Base-by-base conservation (phyloP, 2,113 vertebrate genomes). In the Parotia lawesii region DNA sequence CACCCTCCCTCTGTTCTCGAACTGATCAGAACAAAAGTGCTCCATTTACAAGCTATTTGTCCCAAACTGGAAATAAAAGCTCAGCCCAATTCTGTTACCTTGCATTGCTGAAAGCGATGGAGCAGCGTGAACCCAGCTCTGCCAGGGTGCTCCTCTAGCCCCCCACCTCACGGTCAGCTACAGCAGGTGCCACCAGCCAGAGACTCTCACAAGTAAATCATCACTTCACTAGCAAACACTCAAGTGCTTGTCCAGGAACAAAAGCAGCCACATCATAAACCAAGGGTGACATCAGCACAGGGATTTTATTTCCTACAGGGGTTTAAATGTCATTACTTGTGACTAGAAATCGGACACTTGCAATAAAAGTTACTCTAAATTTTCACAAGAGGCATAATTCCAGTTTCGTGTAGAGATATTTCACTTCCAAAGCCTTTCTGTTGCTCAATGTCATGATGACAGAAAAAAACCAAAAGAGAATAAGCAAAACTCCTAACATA, bases 281-380 rank as follows among this genome's bases (percentile, higher is more conserved):
- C 76, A 47, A 61, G 60, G 51, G 56, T 97, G 96, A 96, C 96
- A 94, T 95, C 96, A 97, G 85, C 87, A 57, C 47, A 7, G 48
- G 91, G 90, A 91, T 91, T 95, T 76, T 74, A 48, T 97, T 96
- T 97, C 94, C 85, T 70, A 29, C 61, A n/a, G 42, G 60, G 82
- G 64, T 83, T 95, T 87, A 91, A 89, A 85, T 94, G 92, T 96
- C 94, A 88, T 74, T 93, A 61, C 94, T 94, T 90, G 92, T 77
- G 93, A 96, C 92, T 92, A 85, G 93, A 94, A 96, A 95, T 45
- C 0, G 56, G 95, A 95, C 65, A 91, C 95, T 88, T 80, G 51
- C 17, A 54, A 57, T 57, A 35, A 50, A 65, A 95, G 82, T 85
- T 84, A 77, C 75, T 94, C 83, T 42, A n/a, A 24, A 23, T 91